Conservation (phyloP, 2,113 vertebrate species). For the Lamprologus lemairii region DNA sequence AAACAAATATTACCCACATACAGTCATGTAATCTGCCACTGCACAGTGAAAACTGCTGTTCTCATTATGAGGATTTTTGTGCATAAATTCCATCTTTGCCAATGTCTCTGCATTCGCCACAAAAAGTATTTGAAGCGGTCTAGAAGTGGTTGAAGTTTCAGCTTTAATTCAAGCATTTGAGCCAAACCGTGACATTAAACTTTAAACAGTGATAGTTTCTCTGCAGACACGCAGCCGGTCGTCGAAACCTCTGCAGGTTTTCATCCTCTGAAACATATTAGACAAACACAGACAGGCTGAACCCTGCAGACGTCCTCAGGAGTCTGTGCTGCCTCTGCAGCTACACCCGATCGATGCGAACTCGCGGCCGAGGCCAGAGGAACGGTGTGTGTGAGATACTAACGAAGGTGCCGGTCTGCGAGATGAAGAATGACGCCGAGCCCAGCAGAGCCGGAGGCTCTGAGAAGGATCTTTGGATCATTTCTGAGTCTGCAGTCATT, state of each 20-base stretch:
- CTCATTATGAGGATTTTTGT: not conserved
- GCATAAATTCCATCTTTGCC: not conserved
- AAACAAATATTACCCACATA: not conserved
- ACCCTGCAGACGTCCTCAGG: not conserved
- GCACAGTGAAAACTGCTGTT: not conserved
- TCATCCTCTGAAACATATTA: not conserved
- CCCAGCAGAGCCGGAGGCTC: not conserved
- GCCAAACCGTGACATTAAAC: not conserved
- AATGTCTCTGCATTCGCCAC: not conserved
- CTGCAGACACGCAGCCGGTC: not conserved
- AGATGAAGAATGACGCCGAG: not conserved
- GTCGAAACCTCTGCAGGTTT: not conserved
- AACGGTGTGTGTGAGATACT: not conserved
- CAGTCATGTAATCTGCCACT: not conserved
- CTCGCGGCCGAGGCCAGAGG: not conserved
- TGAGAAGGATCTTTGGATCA: not conserved
- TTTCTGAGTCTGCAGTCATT: not conserved
- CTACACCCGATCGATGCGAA: not conserved
- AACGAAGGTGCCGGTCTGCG: not conserved
- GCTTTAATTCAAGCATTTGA: not conserved
- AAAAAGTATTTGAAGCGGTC: rapidly evolving
- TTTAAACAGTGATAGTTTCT: rapidly evolving
- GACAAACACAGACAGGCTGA: not conserved
- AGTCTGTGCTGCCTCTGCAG: not conserved
- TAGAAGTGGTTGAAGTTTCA: not conserved